Base-by-base conservation (phyloP, 2,797 vertebrate species). In the Acomys russatus region DNA sequence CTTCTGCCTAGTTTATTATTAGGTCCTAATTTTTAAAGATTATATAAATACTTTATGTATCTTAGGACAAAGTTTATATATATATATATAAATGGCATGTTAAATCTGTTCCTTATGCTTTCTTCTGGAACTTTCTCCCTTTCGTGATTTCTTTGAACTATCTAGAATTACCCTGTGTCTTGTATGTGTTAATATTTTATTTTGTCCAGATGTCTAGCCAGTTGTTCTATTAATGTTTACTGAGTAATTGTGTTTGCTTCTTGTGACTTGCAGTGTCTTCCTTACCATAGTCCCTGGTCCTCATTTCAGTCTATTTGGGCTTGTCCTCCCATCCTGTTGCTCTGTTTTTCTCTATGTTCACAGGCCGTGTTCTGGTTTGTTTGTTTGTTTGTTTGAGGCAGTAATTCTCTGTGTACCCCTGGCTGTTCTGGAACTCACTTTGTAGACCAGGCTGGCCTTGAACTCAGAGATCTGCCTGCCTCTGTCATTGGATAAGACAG, bases 41-140 rank as follows among this genome's bases (percentile, higher is more conserved):
- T 88, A 68, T 54, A 84, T 18, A 63, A 88, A 84, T 20, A 54
- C 91, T 82, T 66, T 84, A 66, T 49, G 28, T 83, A 15, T 74
- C 5, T 83, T 84, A 92, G 94, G 80, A 73, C 51, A 90, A 88
- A 92, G n/a, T 91, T 89, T 88, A 66, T 44, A 38, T 77, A 49
- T 11, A 44, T 44, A 51, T 77, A 49, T 11, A 35, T 8, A 71
- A 12, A 22, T 87, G 70, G 38, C 76, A 64, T 76, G 28, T 88
- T 86, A 90, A 85, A 94, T 64, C 10, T 80, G 86, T 78, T 5
- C 15, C 4, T 28, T 28, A 23, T 84, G 30, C 71, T 94, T 94
- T 93, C n/a, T 94, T 88, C 54, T 87, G 22, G 7, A 93, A 51
- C 9, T 76, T 92, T 90, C 35, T 76, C 28, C 87, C 11, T 76